phyloP scores from a whole-genome alignment of 2,888 invertebrate species.

The Dryomyza anilis region DNA sequence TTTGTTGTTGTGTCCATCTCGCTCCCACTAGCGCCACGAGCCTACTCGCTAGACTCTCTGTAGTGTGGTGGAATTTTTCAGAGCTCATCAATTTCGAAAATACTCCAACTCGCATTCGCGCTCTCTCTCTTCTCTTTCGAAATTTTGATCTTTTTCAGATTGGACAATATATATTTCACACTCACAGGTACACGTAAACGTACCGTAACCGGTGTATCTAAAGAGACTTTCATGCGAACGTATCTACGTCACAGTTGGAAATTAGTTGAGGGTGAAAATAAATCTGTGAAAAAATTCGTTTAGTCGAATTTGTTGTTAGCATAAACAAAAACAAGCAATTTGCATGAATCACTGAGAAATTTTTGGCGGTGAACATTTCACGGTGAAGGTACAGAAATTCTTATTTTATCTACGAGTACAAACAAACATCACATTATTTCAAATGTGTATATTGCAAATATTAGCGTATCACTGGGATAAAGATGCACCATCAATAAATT shows the following conservation, averaged over 20 bases:
- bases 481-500: no score
- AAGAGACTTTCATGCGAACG: no score
- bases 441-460: no score
- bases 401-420: no score
- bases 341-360: slow-evolving; percentile 17
- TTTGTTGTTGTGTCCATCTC: slow-evolving; percentile 49
- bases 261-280: slow-evolving; percentile 3
- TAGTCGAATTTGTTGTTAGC: background rate
- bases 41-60: slow-evolving; percentile 1
- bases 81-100: slow-evolving; percentile 31
- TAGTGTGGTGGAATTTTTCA: slow-evolving; percentile 26
- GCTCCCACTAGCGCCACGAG: background rate
- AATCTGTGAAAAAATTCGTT: background rate
- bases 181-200: no score
- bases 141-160: no score
- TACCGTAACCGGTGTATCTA: no score
- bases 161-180: no score
- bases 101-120: background rate
- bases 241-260: slow-evolving; percentile 15
- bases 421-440: no score
- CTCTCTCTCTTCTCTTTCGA: background rate
- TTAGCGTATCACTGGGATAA: no score
- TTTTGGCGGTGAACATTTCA: slow-evolving; percentile 18
- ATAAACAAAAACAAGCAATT: slow-evolving; percentile 9
- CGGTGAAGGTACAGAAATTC: no score